Base-by-base conservation (phyloP, 2,113 vertebrate species). In the Merops nubicus region DNA sequence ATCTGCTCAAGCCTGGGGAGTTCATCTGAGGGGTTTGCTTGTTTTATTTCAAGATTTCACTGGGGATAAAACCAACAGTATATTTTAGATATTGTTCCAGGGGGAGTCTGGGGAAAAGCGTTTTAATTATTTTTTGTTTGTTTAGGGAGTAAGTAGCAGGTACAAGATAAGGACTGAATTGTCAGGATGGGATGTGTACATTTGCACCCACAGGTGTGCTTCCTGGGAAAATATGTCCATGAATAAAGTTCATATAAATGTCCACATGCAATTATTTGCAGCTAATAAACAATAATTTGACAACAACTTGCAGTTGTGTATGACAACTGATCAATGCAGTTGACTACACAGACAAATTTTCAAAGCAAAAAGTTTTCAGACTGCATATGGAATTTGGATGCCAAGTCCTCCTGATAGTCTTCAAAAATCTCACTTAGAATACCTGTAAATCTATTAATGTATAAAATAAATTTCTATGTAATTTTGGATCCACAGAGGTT, bases 11-110 rank as follows among this genome's bases (percentile, higher is more conserved):
- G 63, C 70, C 48, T 38, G 47, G n/a, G 72, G 89, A 92, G 83
- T 79, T 95, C 87, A 70, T 85, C 70, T 78, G 69, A 83, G 63
- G 63, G 68, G 28, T 88, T 94, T 80, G 87, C 81, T 95, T 96
- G 64, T 59, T 96, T 91, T 93, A 43, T 84, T 91, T 92, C 34
- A 70, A 57, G 60, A 81, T 86, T 90, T 91, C 53, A 25, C 65
- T 31, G 45, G 45, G 53, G 69, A 69, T 91, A 91, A 94, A 89
- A 5, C 60, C 73, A 94, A 80, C 31, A 15, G 43, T 89, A 14
- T 56, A 76, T 87, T 77, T 86, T 75, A 43, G 78, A 56, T 92
- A 38, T 82, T 75, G 54, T 64, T 81, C 16, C 38, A 86, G 68
- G 60, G 50, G 38, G 74, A 78, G 47, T 87, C 33, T 72, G 40